Conservation (phyloP, 1,140 invertebrate genomes). For the Sesamia nonagrioides region DNA sequence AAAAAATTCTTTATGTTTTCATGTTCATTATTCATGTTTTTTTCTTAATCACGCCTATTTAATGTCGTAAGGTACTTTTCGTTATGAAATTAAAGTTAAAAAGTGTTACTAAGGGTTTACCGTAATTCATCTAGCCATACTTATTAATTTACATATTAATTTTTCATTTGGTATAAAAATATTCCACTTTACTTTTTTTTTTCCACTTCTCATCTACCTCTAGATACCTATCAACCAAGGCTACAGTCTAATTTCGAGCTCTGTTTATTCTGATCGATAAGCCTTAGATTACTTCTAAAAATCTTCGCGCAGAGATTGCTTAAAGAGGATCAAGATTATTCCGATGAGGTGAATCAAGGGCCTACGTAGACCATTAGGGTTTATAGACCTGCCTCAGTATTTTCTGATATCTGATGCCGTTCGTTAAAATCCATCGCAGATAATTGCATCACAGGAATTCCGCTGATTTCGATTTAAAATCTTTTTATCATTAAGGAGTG, state of each 20-base stretch:
- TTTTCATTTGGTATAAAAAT: neutral
- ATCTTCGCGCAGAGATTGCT: constrained; percentile 23
- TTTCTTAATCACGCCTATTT: no score
- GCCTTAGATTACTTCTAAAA: constrained; percentile 32
- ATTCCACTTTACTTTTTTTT: no score
- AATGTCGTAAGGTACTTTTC: no score
- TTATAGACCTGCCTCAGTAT: constrained; percentile 28
- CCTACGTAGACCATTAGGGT: constrained; percentile 22
- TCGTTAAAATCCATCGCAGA: constrained; percentile 64
- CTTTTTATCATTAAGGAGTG: constrained; percentile 35
- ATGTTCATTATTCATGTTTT: no score
- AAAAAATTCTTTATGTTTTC: no score
- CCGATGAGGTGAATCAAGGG: constrained; percentile 36
- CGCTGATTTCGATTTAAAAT: constrained; percentile 37
- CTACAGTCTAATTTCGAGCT: constrained; percentile 32
- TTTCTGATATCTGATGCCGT: constrained; percentile 23
- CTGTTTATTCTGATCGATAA: constrained; percentile 33
- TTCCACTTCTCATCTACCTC: no score
- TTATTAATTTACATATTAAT: neutral
- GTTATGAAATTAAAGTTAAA: no score
- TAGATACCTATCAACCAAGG: neutral
- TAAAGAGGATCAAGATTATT: constrained; percentile 29
- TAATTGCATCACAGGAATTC: constrained; percentile 48
- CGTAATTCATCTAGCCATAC: neutral
- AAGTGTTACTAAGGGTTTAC: no score